Percentiles rank a stretch among this genome's conserved stretches.
phyloP scores from a whole-genome alignment of 2,113 vertebrate species.

The Pollimyrus isidori region DNA sequence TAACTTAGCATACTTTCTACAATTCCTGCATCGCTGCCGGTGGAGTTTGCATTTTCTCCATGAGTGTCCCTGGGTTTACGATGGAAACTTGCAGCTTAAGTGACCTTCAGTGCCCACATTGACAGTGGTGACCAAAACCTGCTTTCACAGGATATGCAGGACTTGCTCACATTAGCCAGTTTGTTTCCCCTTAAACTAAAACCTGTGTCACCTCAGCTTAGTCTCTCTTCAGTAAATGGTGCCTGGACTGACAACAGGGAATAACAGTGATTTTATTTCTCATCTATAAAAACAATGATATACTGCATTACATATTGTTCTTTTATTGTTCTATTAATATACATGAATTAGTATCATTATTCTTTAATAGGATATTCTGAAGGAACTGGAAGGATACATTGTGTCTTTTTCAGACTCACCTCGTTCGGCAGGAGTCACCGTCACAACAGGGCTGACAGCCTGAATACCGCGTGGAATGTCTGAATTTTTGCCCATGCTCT shows the following conservation, averaged over 20 bases:
- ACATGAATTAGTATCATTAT: background rate
- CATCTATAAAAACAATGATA: background rate
- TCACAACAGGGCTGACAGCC: conserved; percentile 60
- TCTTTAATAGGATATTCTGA: background rate
- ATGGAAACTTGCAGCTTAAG: background rate
- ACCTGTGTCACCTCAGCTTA: background rate
- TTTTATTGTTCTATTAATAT: background rate
- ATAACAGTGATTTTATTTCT: background rate
- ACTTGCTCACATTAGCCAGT: no score
- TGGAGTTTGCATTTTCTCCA: background rate
- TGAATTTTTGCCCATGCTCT: conserved; percentile 45
- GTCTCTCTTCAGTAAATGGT: background rate
- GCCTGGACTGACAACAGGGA: background rate
- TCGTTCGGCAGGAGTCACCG: conserved; percentile 57
- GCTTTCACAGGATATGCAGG: no score
- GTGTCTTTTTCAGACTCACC: conserved; percentile 42
- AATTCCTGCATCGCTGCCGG: background rate
- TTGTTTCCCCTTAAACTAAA: background rate
- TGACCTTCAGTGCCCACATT: background rate
- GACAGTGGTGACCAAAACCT: no score
- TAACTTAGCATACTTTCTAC: background rate
- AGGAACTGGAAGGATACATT: background rate
- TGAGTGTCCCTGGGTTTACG: background rate
- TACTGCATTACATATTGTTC: background rate
- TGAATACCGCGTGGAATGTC: conserved; percentile 52